Base-by-base conservation (phyloP, 2,113 vertebrate species). In the Solea senegalensis region DNA sequence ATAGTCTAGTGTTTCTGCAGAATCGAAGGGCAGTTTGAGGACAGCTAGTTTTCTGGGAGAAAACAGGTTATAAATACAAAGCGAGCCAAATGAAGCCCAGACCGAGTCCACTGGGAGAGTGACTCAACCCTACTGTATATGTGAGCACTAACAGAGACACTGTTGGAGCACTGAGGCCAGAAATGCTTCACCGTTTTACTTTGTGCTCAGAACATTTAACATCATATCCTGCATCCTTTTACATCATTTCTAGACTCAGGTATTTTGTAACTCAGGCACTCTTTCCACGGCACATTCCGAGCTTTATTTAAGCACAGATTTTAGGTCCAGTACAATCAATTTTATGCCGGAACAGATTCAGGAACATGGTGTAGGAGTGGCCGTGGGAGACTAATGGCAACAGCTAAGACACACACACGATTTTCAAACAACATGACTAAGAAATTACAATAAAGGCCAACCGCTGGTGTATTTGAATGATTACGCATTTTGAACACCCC, bases 21-120 rank as follows among this genome's bases (percentile, higher is more conserved):
- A 85, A 66, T 69, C 82, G 86, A 89, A 91, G 90, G 90, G 85
- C 87, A 87, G 79, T 86, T 91, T 83, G 83, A 91, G 89, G 89
- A 85, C 88, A 68, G 64, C 45, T 64, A 65, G 69, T 70, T 55
- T 54, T 83, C 74, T 11, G 13, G 21, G 68, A 65, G 51, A 79
- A 88, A 86, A 86, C 54, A 75, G 70, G 69, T 87, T 89, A 90
- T 89, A 91, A 91, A 92, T 89, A 88, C 86, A 89, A 67, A 75
- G 55, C 58, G 74, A 55, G 80, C 62, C 80, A 84, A 86, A 78
- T 79, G 73, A 80, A 84, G 78, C 78, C 65, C 43, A n/a, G 49
- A 56, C 63, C 52, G 44, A 28, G 72, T 85, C 91, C 85, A 66
- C 61, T 28, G 87, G 87, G 88, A 89, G 64, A 11, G 61, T 57